Base-by-base conservation (phyloP, 1,140 invertebrate species). In the Drosophila albomicans region DNA sequence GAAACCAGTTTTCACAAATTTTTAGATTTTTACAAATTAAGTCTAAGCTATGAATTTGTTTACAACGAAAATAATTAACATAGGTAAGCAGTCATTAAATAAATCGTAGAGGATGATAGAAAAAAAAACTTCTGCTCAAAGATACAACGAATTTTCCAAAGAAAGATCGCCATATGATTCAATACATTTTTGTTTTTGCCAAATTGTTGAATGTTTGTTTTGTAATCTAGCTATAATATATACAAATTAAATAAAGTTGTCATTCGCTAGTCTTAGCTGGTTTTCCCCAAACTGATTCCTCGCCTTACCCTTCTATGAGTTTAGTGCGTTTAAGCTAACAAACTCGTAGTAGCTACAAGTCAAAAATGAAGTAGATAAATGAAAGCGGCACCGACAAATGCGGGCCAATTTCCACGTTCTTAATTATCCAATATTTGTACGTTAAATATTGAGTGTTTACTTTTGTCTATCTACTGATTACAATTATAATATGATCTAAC, bases 391-490 rank as follows among this genome's bases (percentile, higher is more conserved):
- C 82, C 82, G 79, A 87, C 82, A 87, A 85, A 74, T 81, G 81
- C 69, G 48, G 20, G 49, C 66, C 67, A 54, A 70, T 73, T 81
- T 72, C 65, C 66, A 62, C 38, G 66, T 35, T 76, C 59, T 87
- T 87, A 87, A 87, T 87, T 82, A 82, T 74, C 84, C 48, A 88
- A 87, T 88, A 88, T 87, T 87, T 88, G 77, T 76, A 35, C 57
- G 49, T 62, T 61, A 75, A 66, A 66, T 73, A 78, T 88, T 73
- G 45, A 74, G 51, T 79, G 79, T 80, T 76, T 64, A 76, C 71
- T 69, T 65, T 73, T 45, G 61, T 43, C 64, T 73, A 52, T 51
- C 56, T 81, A 58, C 41, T 41, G 54, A 59, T 59, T 67, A 72
- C 54, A 59, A 41, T 61, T 20, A 43, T 74, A 46, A 65, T 38